Conservation (phyloP, 2,888 invertebrate genomes). For the Zygogramma bicolorata region DNA sequence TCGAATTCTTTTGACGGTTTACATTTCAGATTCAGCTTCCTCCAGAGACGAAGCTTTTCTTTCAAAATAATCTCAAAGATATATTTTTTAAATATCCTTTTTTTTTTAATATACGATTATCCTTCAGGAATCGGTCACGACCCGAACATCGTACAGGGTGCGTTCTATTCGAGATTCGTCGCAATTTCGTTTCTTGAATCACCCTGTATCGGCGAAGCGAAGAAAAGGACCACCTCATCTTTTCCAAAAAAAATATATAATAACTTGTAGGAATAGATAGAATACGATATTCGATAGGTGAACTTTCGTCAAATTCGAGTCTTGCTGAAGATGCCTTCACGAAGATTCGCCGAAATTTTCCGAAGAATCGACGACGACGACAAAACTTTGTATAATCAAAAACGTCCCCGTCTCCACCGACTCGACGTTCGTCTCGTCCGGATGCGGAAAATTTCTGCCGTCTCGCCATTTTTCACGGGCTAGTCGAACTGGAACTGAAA, state of each 20-base stretch:
- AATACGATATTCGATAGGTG: not conserved
- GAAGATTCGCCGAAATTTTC: not conserved
- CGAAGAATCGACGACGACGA: not conserved
- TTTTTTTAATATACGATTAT: too few species aligned
- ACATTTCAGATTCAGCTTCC: too few species aligned
- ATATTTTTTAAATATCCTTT: too few species aligned
- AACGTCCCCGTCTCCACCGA: too few species aligned
- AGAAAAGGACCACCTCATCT: not conserved
- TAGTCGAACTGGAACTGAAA: not conserved
- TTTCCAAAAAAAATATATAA: not conserved
- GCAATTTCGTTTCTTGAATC: not conserved
- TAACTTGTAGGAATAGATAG: not conserved
- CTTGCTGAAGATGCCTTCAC: not conserved
- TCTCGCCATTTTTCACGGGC: not conserved
- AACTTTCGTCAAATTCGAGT: not conserved
- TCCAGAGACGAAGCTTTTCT: too few species aligned
- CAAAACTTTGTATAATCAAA: too few species aligned
- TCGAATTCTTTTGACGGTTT: too few species aligned
- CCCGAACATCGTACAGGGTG: not conserved
- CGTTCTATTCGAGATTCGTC: not conserved
- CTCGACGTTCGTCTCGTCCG: too few species aligned
- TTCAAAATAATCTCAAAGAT: too few species aligned
- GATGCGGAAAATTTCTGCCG: not conserved
- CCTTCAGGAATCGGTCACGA: not conserved
- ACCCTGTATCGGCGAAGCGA: not conserved